These are phyloP conservation scores for Thalassaphorura encarpata DNA, from an alignment of 1,140 invertebrate genomes.

Conservation along the genomic window DNA sequence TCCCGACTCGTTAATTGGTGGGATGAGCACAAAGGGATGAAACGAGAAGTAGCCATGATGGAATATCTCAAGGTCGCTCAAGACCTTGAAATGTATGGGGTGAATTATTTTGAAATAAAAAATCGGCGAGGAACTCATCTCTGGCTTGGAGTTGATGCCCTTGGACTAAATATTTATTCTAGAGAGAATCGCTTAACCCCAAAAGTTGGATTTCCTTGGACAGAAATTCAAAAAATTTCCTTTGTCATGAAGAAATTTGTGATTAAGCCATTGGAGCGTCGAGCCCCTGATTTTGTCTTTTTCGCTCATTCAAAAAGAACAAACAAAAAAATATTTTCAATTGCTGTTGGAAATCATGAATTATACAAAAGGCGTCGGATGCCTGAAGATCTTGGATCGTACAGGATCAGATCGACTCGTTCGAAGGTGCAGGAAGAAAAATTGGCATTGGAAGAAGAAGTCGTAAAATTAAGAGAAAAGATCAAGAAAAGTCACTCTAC, in stretches of 20 bases:
- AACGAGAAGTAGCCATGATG: conserved; percentile 96
- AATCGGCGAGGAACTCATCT: conserved; percentile 98
- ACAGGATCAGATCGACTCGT: conserved; percentile 95
- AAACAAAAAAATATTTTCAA: conserved; percentile 84
- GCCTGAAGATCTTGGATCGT: conserved; percentile 90
- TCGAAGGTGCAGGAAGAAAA: conserved; percentile 93
- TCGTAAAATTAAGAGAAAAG: too few relatives aligned
- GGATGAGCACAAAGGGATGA: conserved; percentile 82
- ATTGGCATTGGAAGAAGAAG: too few relatives aligned
- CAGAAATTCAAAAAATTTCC: conserved; percentile 94
- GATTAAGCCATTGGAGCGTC: conserved; percentile 86
- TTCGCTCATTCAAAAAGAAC: conserved; percentile 82
- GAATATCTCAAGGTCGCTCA: conserved; percentile 99
- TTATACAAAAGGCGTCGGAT: conserved; percentile 85
- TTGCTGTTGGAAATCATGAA: conserved; percentile 95
- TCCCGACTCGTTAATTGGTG: conserved; percentile 84
- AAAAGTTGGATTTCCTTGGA: conserved; percentile 92
- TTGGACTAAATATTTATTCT: conserved; percentile 97
- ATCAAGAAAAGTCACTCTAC: too few relatives aligned
- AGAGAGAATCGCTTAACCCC: conserved; percentile 90
- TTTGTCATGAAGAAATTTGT: conserved; percentile 97
- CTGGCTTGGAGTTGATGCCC: conserved; percentile 91
- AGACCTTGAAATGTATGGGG: conserved; percentile 98
- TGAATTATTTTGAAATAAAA: conserved; percentile 95
- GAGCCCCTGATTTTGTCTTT: conserved; percentile 86